Conservation (phyloP, 2,888 invertebrate species). For the Eutolmus rufibarbis region DNA sequence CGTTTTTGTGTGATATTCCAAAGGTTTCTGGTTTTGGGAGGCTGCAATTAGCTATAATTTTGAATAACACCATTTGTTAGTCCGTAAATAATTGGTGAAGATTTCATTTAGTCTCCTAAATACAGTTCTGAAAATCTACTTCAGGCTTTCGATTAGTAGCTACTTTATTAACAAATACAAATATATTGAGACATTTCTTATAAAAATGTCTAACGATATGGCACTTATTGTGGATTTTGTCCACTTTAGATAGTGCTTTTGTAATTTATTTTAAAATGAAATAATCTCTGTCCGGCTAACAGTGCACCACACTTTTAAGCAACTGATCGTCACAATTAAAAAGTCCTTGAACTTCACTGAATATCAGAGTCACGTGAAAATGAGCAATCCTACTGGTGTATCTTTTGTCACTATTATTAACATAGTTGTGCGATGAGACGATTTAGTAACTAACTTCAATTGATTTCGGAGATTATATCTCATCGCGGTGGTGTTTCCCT, state of each 20-base stretch:
- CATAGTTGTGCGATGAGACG: background rate
- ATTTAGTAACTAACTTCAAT: background rate
- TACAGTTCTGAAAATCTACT: too few relatives aligned
- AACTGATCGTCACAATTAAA: background rate
- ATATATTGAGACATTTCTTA: too few relatives aligned
- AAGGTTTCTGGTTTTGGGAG: background rate
- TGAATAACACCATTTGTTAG: too few relatives aligned
- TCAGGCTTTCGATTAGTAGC: too few relatives aligned
- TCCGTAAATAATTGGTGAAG: too few relatives aligned
- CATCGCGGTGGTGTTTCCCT: background rate
- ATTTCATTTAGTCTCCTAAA: too few relatives aligned
- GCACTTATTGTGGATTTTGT: background rate
- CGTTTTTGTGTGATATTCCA: background rate
- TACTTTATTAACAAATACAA: too few relatives aligned
- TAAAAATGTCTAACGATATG: too few relatives aligned
- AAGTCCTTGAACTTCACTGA: background rate
- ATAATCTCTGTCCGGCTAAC: background rate
- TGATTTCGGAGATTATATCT: background rate
- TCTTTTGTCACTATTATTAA: background rate
- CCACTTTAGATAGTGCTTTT: background rate
- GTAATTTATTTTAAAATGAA: background rate
- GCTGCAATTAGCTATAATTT: too few relatives aligned
- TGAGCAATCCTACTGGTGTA: background rate
- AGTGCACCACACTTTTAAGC: background rate
- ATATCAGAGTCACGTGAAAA: background rate